Evolutionary conservation across 2,113 vertebrate genomes (phyloP), one percentile per base, ranked within the genome.

Genomic region (Pterophyllum scalare): DNA sequence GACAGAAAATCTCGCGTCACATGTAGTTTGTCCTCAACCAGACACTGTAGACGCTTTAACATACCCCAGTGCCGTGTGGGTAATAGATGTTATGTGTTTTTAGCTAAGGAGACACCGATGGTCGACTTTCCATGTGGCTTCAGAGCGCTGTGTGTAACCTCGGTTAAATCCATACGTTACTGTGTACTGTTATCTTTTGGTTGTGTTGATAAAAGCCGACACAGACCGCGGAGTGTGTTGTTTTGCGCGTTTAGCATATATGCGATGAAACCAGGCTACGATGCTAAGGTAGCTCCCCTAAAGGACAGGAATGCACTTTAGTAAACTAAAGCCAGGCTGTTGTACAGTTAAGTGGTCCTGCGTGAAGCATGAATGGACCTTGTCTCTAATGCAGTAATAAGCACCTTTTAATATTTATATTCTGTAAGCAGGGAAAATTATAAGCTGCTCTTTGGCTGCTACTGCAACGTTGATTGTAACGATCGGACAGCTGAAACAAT

Each of bases 211-310:
- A 33, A 31, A 7, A 76, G 3, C 14, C 14, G 15, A 17, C n/a
- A 31, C 5, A 59, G 77, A 43, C 4, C 7, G 4, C 8, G 3
- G 11, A 59, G 20, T 38, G 6, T 1, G 1, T 31, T 14, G 22
- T 43, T 62, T 75, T 61, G 22, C 54, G 28, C 9, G 15, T 61
- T 0, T 56, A 14, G 26, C 8, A 13, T 46, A n/a, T 31, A 14
- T 75, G 77, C 20, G 22, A 10, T 78, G 24, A 52, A 77, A 84
- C 20, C 2, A 67, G 8, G 89, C 90, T 90, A 91, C 9, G 46
- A 52, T 80, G 92, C 93, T 93, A 92, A 90, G 19, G 56, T 92
- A 90, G 91, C 90, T 79, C 58, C 7, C 10, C 5, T 24, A 26
- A 76, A 82, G 67, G 40, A 59, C 49, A 67, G 5, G 20, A 60